Base-by-base conservation (phyloP, 1,140 invertebrate species). In the Campoletis sonorensis region DNA sequence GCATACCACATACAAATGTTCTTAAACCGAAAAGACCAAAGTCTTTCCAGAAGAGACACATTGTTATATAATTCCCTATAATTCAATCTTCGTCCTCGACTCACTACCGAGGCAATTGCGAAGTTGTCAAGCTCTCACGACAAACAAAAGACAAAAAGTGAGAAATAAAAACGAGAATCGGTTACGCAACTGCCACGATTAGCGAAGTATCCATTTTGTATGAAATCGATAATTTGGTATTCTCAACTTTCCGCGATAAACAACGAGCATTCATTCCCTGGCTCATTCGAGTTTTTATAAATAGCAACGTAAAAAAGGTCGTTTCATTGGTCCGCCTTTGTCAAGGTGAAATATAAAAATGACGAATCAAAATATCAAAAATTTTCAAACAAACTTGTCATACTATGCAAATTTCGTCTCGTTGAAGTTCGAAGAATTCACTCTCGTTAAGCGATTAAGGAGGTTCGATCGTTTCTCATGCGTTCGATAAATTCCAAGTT, bases 101-200 rank as follows among this genome's bases (percentile, higher is more conserved):
- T 26, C n/a, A 64, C 61, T 64, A 23, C 27, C 61, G 21, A 23
- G 61, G 21, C 23, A 64, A 26, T 64, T 64, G 61, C 61, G 61
- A 64, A 64, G 23, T 64, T 64, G 61, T 64, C 61, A 64, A 64
- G 23, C 61, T 64, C 61, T 27, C 61, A 64, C 61, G 61, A 64
- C 61, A 64, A 64, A 64, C 61, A 64, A 64, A 64, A 64, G 13
- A 64, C 4, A 64, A 26, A 3, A 13, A 64, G 23, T 27, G 58
- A 64, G 13, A 64, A 64, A 54, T n/a, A 54, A 54, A 4, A 21
- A 13, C 61, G 23, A 64, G 61, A 64, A 64, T 64, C 61, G 61
- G 21, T 64, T 64, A 64, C 61, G 61, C 61, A 64, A 64, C 23
- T 64, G 23, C 27, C 61, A n/a, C 61, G 61, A 64, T 64, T 64